Base-by-base conservation (phyloP, 2,888 invertebrate species). In the Achlya flavicornis region DNA sequence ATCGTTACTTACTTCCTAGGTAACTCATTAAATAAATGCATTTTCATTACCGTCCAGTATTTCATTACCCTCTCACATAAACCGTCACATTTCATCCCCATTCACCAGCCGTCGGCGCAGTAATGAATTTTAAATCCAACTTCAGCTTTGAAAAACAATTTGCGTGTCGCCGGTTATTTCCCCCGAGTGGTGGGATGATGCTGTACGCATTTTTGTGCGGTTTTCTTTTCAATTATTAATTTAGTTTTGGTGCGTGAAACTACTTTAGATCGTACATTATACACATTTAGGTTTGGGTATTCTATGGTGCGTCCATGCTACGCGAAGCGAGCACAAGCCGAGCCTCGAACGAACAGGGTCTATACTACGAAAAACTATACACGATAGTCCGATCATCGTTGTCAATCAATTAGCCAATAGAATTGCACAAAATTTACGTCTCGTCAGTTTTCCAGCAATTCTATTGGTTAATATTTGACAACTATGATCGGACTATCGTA, bases 71-170 rank as follows among this genome's bases (percentile, higher is more conserved):
- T 38, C 57, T 63, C 64, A 61, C 60, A n/a, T 46, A 46, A 46
- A 35, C 5, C 38, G 38, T 11, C 10, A 35, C 38, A 64, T 68
- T 68, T 67, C 66, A 59, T 59, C 58, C 64, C 48, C 38, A 62
- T 61, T 57, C 41, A 58, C 63, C 62, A 48, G 63, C 59, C 60
- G 63, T 38, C 63, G 67, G 62, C 57, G 63, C 61, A 33, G 68
- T 65, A 63, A 69, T 77, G 66, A 77, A 72, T 75, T 77, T 71
- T 72, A 74, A 71, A 75, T 77, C 69, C 64, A 58, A 70, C 62
- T 67, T 63, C 61, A 41, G 68, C 64, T 69, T 72, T 62, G 64
- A 67, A 65, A 75, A 75, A 79, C 72, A 72, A 75, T 79, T 71
- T 66, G 68, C 71, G 43, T 66, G 59, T 53, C 61, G 63, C 61